Evolutionary conservation across 2,888 invertebrate genomes (phyloP), one percentile per base, ranked within the genome.

Genomic region (Autographa pulchrina): DNA sequence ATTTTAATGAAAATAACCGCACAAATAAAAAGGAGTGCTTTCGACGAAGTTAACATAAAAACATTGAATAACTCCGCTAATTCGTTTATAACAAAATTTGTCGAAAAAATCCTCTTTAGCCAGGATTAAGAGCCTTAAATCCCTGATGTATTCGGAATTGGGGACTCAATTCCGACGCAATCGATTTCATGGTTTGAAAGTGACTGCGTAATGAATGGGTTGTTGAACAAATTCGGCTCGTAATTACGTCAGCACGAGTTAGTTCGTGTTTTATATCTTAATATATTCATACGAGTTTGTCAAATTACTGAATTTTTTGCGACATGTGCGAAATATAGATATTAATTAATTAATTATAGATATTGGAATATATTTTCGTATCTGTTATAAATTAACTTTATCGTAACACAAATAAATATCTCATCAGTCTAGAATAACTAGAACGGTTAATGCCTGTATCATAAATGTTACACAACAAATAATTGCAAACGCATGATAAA

Each of bases 41-140:
- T 14, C 60, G 58, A 56, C 20, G 62, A 60, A 6, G 54, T 41
- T 1, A 14, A 68, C 78, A 78, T 25, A 75, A 76, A 59, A 62
- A 65, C 66, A 68, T 77, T 81, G 72, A 85, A 82, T 82, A 82
- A 84, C 80, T 84, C 77, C 59, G 70, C 75, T 73, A 84, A 82
- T 82, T 83, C 70, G 68, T 75, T 76, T 86, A 86, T 86, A 83
- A 85, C 82, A 77, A 73, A 84, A 82, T 85, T 85, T 78, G 72
- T 76, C 78, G 84, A 86, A 85, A 48, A 87, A 86, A 89, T 86
- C 86, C 84, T 75, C 70, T 70, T 70, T 75, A 80, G 74, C 66
- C 65, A 61, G 85, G 85, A 87, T 89, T 86, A 87, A 79, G 70
- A 82, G 80, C 81, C 82, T 87, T 85, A 85, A 86, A 78, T 81